Conservation (phyloP, 2,797 vertebrate species). For the Leucoraja ocellata region DNA sequence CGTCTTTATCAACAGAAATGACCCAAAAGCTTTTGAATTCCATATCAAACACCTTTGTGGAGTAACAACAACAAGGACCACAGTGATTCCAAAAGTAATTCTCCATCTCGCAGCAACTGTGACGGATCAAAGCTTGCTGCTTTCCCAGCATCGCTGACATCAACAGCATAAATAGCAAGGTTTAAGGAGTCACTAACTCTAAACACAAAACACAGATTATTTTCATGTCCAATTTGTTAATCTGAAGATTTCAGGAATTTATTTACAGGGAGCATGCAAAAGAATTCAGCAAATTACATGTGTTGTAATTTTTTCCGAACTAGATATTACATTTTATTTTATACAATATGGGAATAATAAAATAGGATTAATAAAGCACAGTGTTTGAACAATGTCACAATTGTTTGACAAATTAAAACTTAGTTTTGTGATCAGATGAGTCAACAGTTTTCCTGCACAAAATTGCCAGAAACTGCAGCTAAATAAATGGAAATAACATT, state of each 20-base stretch:
- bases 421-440: background rate
- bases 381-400: background rate
- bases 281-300: background rate
- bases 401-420: background rate
- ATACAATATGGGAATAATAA: background rate
- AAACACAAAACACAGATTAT: too few species aligned
- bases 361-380: background rate
- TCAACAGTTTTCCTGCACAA: background rate
- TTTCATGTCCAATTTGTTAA: background rate
- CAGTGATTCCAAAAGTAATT: background rate
- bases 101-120: background rate
- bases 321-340: too few species aligned
- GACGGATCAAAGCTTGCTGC: background rate
- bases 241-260: background rate
- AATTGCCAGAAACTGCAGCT: background rate
- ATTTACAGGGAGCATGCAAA: background rate
- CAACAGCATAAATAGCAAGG: too few species aligned
- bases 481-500: background rate
- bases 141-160: background rate
- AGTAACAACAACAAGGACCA: background rate
- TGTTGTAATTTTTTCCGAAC: background rate
- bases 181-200: too few species aligned
- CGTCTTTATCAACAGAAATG: too few species aligned
- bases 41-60: background rate
- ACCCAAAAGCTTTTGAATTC: too few species aligned